These are phyloP conservation scores for Melieria omissa DNA, from an alignment of 2,888 invertebrate species.

Conservation along the genomic window DNA sequence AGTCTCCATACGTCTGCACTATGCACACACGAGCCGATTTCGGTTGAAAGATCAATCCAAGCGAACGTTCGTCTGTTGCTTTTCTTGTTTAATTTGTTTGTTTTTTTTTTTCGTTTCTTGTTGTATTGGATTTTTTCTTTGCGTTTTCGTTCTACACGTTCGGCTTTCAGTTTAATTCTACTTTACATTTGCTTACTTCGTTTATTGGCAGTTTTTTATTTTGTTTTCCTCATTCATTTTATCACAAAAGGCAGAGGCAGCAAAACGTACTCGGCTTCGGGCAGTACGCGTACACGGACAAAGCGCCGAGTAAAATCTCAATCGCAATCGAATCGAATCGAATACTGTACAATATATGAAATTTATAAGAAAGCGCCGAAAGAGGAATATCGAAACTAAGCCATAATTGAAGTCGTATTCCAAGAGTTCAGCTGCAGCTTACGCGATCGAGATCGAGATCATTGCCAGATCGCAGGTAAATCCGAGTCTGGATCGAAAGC, in stretches of 20 bases:
- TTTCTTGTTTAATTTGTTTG: conserved; percentile 2
- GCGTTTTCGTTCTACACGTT: conserved; percentile 31
- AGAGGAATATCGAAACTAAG: too few species aligned
- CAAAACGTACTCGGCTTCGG: not conserved
- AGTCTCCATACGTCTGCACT: conserved; percentile 13
- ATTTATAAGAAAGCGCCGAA: too few species aligned
- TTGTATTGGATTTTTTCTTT: conserved; percentile 15
- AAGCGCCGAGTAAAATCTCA: not conserved
- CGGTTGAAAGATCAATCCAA: conserved; percentile 30
- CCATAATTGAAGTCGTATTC: not conserved
- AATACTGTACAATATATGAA: too few species aligned
- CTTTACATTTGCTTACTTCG: conserved; percentile 43
- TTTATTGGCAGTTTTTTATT: conserved; percentile 51
- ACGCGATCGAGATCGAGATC: conserved; percentile 6
- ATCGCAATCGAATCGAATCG: not conserved
- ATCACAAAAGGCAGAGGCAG: conserved; percentile 29
- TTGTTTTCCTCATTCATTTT: conserved; percentile 50
- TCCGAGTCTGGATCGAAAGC: not conserved
- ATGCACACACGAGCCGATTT: conserved; percentile 15
- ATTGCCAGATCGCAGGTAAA: conserved; percentile 19
- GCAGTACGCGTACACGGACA: not conserved
- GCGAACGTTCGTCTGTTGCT: not conserved
- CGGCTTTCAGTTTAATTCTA: conserved; percentile 36
- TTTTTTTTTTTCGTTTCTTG: conserved; percentile 42
- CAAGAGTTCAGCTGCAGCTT: not conserved